Evolutionary conservation across 2,797 vertebrate species (phyloP).

Genomic region (Poeciliopsis infans): DNA sequence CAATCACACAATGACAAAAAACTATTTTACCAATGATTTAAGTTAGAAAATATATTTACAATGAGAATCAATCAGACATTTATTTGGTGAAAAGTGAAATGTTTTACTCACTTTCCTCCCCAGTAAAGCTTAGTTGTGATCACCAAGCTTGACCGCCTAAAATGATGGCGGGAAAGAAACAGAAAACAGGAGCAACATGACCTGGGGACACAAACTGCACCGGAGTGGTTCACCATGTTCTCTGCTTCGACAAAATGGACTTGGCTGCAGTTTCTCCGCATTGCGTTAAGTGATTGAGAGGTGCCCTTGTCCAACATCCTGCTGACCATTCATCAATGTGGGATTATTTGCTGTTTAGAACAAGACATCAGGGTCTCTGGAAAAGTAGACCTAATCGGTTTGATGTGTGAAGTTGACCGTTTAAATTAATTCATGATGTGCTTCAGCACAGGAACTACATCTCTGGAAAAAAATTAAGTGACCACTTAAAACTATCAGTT

Average conservation of each 20-base stretch:
- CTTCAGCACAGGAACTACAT: no score
- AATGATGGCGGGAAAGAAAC: conserved; percentile 16
- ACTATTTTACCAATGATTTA: neutral
- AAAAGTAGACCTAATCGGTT: no score
- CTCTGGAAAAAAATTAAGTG: no score
- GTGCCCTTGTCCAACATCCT: neutral
- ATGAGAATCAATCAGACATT: neutral
- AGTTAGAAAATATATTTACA: neutral
- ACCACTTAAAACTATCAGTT: no score
- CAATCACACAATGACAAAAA: neutral
- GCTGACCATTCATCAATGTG: neutral
- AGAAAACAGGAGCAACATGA: conserved; percentile 4
- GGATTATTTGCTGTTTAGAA: neutral
- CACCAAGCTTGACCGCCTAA: conserved; percentile 94
- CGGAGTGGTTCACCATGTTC: neutral
- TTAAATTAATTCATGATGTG: no score
- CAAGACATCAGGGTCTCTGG: neutral
- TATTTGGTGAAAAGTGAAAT: neutral
- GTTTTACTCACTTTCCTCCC: conserved; percentile 95
- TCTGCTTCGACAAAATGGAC: neutral
- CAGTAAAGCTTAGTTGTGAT: conserved; percentile 99
- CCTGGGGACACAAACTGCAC: neutral
- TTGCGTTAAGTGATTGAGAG: neutral
- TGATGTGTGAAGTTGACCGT: no score
- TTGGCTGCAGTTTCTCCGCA: neutral